Percentiles rank a stretch among this genome's conserved stretches.
Evolutionary conservation across 2,797 vertebrate genomes (phyloP).

Genomic region (Sebastes matsubarae): DNA sequence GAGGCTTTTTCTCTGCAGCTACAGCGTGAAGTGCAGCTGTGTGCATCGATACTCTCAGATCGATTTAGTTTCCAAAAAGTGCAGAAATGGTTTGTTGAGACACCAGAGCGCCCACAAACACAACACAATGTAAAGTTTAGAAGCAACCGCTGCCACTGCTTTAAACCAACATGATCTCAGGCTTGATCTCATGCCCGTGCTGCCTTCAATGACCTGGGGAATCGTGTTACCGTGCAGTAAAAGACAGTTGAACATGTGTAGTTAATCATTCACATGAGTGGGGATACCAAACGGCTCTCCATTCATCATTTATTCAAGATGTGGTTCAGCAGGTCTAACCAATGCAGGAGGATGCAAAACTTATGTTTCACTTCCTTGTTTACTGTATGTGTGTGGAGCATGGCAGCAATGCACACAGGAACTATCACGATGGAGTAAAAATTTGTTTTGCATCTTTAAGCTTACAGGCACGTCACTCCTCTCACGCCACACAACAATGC

Average conservation of each 20-base stretch:
- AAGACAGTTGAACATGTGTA: not conserved
- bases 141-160: not conserved
- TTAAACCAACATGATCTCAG: not conserved
- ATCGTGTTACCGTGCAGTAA: not conserved
- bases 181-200: not conserved
- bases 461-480: not conserved
- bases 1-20: not conserved
- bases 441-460: not conserved
- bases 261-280: slow-evolving; percentile 34
- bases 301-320: slow-evolving; percentile 6
- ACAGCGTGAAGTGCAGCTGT: not conserved
- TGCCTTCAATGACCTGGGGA: slow-evolving; percentile 1
- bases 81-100: not conserved
- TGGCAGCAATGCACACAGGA: not conserved
- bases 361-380: not conserved
- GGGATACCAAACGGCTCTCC: not conserved
- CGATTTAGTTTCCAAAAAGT: not conserved
- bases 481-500: not conserved
- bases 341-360: slow-evolving; percentile 47
- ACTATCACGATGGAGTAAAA: not conserved
- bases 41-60: not conserved
- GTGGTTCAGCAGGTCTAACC: not conserved
- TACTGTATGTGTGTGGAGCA: not conserved
- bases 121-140: not conserved
- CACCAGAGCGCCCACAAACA: not conserved